Conservation (phyloP, 2,888 invertebrate genomes). For the Rhyacophila evoluta region DNA sequence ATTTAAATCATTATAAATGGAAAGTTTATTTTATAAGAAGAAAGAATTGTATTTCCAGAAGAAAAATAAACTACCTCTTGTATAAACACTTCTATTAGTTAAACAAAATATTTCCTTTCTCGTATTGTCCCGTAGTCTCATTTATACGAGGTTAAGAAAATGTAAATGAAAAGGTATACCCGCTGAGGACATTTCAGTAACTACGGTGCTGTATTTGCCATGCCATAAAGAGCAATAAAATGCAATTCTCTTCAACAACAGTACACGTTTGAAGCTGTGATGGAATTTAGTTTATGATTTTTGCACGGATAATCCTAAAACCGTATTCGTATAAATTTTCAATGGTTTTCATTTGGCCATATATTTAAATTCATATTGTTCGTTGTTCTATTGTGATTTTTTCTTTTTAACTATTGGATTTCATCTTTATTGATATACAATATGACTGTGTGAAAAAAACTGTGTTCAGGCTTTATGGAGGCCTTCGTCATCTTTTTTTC, state of each 20-base stretch:
- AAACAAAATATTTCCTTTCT: neutral
- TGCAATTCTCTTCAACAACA: neutral
- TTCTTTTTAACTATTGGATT: too few species aligned
- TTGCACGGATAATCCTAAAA: neutral
- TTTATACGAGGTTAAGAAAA: neutral
- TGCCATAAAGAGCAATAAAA: constrained; percentile 23
- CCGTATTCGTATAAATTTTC: too few species aligned
- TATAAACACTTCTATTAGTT: neutral
- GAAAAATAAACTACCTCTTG: neutral
- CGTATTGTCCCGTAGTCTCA: neutral
- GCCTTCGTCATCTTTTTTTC: too few species aligned
- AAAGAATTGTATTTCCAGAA: neutral
- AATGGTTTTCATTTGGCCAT: too few species aligned
- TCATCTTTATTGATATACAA: too few species aligned
- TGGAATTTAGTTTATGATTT: constrained; percentile 29
- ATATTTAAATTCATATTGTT: too few species aligned
- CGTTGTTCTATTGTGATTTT: too few species aligned
- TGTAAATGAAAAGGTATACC: constrained; percentile 1
- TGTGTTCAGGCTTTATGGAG: too few species aligned
- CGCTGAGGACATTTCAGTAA: too few species aligned
- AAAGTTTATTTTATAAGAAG: neutral
- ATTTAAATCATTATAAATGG: too few species aligned
- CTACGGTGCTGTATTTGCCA: too few species aligned
- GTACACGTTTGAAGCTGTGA: neutral
- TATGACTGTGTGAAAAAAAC: too few species aligned